These are phyloP conservation scores for Tetheella fluctuosa DNA, from an alignment of 2,888 invertebrate species.

Conservation along the genomic window DNA sequence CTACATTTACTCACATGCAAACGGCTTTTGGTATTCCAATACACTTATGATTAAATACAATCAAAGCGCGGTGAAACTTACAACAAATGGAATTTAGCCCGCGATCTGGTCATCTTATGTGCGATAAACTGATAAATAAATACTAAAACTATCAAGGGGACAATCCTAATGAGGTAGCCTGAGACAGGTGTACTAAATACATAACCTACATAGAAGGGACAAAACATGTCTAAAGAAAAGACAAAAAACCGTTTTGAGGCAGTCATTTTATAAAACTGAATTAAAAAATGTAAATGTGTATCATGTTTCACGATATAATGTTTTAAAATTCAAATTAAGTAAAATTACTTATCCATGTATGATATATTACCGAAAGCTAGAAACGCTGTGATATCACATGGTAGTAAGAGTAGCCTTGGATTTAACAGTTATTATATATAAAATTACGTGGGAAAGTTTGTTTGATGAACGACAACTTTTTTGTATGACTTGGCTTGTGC, in stretches of 20 bases:
- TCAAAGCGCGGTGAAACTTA: neutral
- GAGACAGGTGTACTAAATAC: too few species aligned
- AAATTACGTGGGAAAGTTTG: neutral
- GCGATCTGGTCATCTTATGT: neutral
- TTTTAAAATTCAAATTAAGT: too few species aligned
- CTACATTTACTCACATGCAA: neutral
- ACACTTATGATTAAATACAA: neutral
- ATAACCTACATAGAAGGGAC: too few species aligned
- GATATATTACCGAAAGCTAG: too few species aligned
- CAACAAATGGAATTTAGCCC: conserved; percentile 1
- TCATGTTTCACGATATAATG: too few species aligned
- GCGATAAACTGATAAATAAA: neutral
- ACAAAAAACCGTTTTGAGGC: too few species aligned
- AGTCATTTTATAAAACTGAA: too few species aligned
- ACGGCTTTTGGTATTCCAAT: neutral
- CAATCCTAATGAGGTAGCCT: neutral
- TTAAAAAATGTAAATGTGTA: too few species aligned
- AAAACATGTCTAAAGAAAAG: too few species aligned
- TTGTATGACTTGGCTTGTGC: neutral
- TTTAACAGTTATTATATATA: neutral
- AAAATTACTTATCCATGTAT: too few species aligned
- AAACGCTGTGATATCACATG: too few species aligned
- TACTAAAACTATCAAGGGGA: neutral
- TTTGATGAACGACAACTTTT: neutral
- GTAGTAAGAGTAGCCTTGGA: too few species aligned